Evolutionary conservation across 1,140 invertebrate genomes (phyloP), one percentile per base, ranked within the genome.

Genomic region (Nasonia longicornis): DNA sequence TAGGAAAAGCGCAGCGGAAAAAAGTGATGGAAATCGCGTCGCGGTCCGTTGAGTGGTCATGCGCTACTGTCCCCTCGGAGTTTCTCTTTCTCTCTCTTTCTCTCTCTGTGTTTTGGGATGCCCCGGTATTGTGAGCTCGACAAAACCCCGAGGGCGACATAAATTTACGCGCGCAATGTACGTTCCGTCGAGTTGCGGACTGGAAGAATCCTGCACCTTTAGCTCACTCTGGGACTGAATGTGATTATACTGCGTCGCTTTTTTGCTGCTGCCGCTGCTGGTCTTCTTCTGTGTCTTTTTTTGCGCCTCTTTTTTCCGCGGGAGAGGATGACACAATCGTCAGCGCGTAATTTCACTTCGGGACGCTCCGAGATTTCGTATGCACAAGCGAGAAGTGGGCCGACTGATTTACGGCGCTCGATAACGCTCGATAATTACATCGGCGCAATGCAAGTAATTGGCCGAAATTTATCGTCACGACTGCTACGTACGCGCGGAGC

Each of bases 371-470:
- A 11, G 7, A 78, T 78, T 22, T 64, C 42, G 26, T 71, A 35
- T 31, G 26, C 14, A 35, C 35, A 70, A 67, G 26, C 22, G 14
- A 8, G 35, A 52, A 64, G 26, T 78, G n/a, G 77, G 45, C 52
- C 77, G n/a, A 14, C 26, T 79, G 69, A 79, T 79, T 79, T 72
- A 72, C 38, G 29, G 3, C 20, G 16, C 20, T 42, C 77, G 77
- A 79, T 79, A 70, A 20, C 77, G 48, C 52, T 72, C 52, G 77
- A 79, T 79, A 79, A 79, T 79, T 79, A 64, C 48, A 58, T 72
- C 58, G 35, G 67, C 63, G 16, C 58, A 63, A 79, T 26, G 67
- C n/a, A 22, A 22, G 45, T 72, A 63, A 79, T 79, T 63, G 66
- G 10, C 12, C 29, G 26, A 52, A 78, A 78, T 78, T 71, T 78